Conservation (phyloP, 2,113 vertebrate species). For the Bos javanicus region DNA sequence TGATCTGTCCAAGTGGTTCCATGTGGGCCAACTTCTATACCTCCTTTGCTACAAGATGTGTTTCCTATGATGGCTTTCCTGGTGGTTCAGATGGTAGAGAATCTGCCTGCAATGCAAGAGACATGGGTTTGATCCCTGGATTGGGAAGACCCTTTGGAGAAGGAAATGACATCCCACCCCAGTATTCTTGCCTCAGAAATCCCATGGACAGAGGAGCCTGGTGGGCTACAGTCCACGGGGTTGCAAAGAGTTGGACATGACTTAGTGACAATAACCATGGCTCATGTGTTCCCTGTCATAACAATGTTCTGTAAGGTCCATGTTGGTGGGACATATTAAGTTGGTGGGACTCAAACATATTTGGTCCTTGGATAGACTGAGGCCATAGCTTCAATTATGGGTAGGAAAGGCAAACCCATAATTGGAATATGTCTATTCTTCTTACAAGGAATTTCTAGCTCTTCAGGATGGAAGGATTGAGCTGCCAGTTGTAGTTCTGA, state of each 20-base stretch:
- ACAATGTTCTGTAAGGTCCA: background rate
- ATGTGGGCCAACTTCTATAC: background rate
- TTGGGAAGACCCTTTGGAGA: background rate
- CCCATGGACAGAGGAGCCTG: background rate
- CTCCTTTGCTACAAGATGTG: background rate
- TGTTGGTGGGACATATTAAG: background rate
- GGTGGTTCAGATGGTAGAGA: background rate
- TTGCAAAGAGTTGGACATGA: background rate
- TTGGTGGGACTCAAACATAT: background rate
- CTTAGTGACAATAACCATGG: background rate
- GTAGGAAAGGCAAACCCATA: background rate
- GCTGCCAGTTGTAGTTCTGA: background rate
- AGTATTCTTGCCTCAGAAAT: background rate
- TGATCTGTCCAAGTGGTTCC: background rate
- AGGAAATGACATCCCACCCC: background rate
- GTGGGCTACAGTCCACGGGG: background rate
- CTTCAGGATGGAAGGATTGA: background rate
- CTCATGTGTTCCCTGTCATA: background rate
- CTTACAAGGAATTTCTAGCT: background rate
- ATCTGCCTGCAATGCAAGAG: background rate
- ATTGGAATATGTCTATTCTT: background rate
- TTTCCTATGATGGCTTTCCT: background rate
- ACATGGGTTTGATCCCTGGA: background rate
- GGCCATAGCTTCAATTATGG: background rate
- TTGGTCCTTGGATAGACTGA: background rate